phyloP scores from a whole-genome alignment of 2,888 invertebrate genomes.

The Agrotis ipsilon region DNA sequence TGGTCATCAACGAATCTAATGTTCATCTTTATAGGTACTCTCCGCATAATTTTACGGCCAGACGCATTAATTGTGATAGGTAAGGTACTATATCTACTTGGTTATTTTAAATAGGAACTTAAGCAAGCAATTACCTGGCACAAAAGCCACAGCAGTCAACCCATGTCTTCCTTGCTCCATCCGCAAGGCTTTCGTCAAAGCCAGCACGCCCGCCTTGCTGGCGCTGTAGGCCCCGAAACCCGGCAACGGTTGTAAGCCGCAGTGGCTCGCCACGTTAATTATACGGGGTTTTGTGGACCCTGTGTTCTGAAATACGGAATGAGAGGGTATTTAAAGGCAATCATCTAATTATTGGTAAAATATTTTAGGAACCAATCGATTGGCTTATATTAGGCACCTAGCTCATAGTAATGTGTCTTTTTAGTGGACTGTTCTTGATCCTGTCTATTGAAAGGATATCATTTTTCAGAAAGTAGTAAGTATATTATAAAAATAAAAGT shows the following conservation, averaged over 20 bases:
- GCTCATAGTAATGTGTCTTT: too few species aligned
- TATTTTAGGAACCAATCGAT: too few species aligned
- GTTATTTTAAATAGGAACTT: not conserved
- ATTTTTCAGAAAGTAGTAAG: too few species aligned
- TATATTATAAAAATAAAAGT: too few species aligned
- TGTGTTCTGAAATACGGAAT: constrained; percentile 63
- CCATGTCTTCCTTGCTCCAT: constrained; percentile 94
- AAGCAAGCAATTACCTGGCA: constrained; percentile 92
- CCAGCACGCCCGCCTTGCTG: constrained; percentile 94
- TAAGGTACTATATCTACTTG: too few species aligned
- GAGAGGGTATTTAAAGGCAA: not conserved
- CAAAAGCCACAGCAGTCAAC: constrained; percentile 93
- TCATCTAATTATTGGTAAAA: not conserved
- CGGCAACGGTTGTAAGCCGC: constrained; percentile 94
- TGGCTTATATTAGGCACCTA: too few species aligned
- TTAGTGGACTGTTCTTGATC: too few species aligned
- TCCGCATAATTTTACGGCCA: not conserved
- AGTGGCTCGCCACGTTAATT: constrained; percentile 96
- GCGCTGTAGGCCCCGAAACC: constrained; percentile 95
- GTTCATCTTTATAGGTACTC: too few species aligned
- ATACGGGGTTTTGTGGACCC: constrained; percentile 90
- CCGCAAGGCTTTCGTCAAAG: constrained; percentile 94
- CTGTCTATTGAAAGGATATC: not conserved
- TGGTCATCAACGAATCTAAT: too few species aligned
- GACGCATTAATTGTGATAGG: too few species aligned